Base-by-base conservation (phyloP, 2,113 vertebrate genomes). In the Amazona vittata region DNA sequence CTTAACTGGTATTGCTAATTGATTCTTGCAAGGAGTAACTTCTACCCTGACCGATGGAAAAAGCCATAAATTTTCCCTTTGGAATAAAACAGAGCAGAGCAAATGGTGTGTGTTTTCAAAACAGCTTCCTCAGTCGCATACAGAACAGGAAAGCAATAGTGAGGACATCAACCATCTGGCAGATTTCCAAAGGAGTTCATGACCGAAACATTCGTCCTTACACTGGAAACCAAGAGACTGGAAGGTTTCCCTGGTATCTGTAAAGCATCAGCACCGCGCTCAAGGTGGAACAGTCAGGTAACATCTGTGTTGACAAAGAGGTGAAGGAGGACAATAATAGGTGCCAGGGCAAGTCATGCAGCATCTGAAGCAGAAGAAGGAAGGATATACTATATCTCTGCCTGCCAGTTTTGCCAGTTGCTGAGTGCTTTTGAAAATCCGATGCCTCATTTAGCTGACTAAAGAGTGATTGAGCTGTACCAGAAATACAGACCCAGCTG, bases 361-460 rank as follows among this genome's bases (percentile, higher is more conserved):
- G 31, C 69, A 81, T 81, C 55, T 93, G 59, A 92, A 71, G 62
- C 63, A 71, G 60, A 78, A 75, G 64, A 63, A 76, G 17, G 65
- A 91, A 94, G 59, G 89, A 73, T 80, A 73, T 83, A 85, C 76
- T 84, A 79, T 80, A 94, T 86, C 55, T 53, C 68, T 80, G 71
- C 41, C 67, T 91, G 70, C 52, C 79, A 69, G 57, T 77, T 94
- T 89, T 93, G 59, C 87, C 60, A 62, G 63, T 67, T 86, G 52
- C 68, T 9, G 64, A 96, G 76, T 75, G 64, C 83, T 92, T 95
- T 92, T 71, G 55, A 94, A 89, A 94, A 95, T 71, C 57, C 44
- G 74, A 85, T 86, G 92, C 83, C 62, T 96, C 92, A 90, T 95
- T 95, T 94, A 96, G 77, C 76, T 95, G 88, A 88, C 88, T 92